Evolutionary conservation across 1,140 invertebrate species (phyloP).

Genomic region (Brachionus calyciflorus): DNA sequence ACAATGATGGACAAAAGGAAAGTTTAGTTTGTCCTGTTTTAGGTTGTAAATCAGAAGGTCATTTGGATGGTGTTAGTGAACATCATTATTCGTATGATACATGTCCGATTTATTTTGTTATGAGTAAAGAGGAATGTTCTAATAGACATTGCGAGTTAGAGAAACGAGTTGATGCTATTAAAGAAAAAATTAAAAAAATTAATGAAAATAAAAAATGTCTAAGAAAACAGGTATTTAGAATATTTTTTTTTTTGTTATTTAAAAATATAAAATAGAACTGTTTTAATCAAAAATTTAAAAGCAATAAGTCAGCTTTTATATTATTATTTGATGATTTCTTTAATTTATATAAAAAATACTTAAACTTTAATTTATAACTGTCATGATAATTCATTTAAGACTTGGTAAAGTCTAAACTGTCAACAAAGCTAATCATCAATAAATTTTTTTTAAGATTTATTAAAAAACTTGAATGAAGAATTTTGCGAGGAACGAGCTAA

Average conservation of each 20-base stretch:
- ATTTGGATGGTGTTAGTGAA: constrained; percentile 17
- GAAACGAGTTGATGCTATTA: constrained; percentile 48
- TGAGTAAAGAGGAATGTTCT: constrained; percentile 12
- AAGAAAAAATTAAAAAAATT: constrained; percentile 75
- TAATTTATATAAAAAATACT: no score
- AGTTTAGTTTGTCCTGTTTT: constrained; percentile 13
- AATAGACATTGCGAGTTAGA: not conserved
- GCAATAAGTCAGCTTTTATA: no score
- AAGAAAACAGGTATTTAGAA: not conserved
- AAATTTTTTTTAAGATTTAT: no score
- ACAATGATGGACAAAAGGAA: not conserved
- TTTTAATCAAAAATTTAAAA: no score
- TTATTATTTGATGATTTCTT: no score
- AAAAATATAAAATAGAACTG: no score
- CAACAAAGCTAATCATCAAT: no score
- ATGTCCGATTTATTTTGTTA: constrained; percentile 24
- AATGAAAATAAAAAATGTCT: constrained; percentile 34
- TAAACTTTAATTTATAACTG: no score
- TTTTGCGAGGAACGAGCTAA: no score
- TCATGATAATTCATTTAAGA: no score
- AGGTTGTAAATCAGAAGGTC: constrained; percentile 37
- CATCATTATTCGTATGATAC: constrained; percentile 42
- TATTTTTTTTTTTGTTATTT: not conserved
- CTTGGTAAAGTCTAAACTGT: no score
- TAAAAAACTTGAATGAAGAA: no score